Base-by-base conservation (phyloP, 2,797 vertebrate genomes). In the Dendrocincla tyrannina region DNA sequence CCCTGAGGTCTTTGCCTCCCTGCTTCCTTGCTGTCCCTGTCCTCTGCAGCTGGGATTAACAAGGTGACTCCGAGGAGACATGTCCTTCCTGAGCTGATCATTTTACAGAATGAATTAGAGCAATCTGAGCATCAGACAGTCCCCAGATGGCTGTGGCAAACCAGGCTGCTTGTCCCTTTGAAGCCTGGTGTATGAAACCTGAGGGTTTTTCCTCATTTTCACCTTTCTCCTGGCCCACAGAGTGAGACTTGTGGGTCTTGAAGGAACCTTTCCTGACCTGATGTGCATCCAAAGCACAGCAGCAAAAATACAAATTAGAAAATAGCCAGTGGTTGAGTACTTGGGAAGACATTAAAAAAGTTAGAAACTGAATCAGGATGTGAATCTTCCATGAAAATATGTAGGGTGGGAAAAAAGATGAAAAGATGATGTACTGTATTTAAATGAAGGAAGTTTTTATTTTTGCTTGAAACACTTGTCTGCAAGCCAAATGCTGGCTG, bases 401-500 rank as follows among this genome's bases (percentile, higher is more conserved):
- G 41, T 11, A 75, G 85, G 73, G 79, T 92, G 88, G 68, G 78
- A 70, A 80, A 56, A 79, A 73, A 70, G 41, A 79, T 69, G 47
- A 66, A 55, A 80, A 89, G 80, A 63, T 77, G 44, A 58, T 80
- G 49, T 68, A 49, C 67, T 67, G 20, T 81, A 58, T 44, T 89
- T 80, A 80, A 92, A 85, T 49, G 52, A 69, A 93, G 75, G 72
- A 92, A 89, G 46, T 83, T 75, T 53, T 88, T 83, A 60, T 68
- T 91, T 93, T 80, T 72, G 24, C 69, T 91, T 88, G 76, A 92
- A 59, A 64, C 42, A 41, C 47, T 77, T 96, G 82, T 83, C 75
- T 88, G 49, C 47, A 66, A 92, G 76, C 79, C 91, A 91, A 96
- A 44, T 15, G 25, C 47, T 91, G 14, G 18, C 85, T 92, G 91